A percentile compares a stretch with the other conserved stretches of the same genome.
These are phyloP conservation scores for Patagioenas fasciata DNA, from an alignment of 2,113 vertebrate species.

Conservation along the genomic window DNA sequence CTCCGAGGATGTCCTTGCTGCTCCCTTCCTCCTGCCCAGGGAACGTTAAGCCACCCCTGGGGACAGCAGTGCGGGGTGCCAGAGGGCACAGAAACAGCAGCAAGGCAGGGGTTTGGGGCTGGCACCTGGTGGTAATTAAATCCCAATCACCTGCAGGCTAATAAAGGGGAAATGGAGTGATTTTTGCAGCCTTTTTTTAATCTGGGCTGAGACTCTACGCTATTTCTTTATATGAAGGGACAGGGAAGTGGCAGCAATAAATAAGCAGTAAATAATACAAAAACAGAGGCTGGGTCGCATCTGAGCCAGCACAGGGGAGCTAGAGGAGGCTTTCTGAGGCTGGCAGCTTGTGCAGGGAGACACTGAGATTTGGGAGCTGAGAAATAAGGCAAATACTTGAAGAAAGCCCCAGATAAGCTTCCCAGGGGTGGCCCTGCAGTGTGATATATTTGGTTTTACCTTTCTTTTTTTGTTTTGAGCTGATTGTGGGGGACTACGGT, in stretches of 20 bases:
- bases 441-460: background rate
- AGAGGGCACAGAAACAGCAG: background rate
- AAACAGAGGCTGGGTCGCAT: background rate
- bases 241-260: background rate
- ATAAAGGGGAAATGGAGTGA: background rate
- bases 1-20: background rate
- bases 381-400: background rate
- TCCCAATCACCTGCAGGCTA: background rate
- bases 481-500: no score
- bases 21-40: background rate
- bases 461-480: background rate
- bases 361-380: background rate
- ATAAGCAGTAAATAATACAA: background rate
- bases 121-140: background rate
- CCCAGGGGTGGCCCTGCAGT: accelerated
- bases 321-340: background rate
- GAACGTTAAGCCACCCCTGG: accelerated
- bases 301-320: background rate
- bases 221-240: background rate
- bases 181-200: background rate
- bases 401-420: background rate
- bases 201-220: background rate
- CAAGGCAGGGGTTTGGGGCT: background rate
- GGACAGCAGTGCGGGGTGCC: background rate
- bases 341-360: background rate